Percentiles rank a stretch among this genome's conserved stretches.
These are phyloP conservation scores for Machimus rusticus DNA, from an alignment of 2,888 invertebrate species.

Conservation along the genomic window DNA sequence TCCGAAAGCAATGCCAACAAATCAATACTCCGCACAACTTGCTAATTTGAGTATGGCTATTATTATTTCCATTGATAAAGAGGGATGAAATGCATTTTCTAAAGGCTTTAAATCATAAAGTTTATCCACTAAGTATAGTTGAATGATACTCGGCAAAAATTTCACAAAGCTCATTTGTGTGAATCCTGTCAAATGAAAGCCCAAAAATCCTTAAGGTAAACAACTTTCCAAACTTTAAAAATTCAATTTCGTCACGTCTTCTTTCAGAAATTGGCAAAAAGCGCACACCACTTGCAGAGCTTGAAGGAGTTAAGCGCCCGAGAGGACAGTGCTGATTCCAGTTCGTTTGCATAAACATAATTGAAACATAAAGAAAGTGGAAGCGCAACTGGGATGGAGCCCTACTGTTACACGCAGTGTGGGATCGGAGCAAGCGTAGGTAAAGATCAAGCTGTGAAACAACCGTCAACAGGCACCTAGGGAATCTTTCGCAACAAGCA, in stretches of 20 bases:
- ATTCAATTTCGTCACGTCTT: not conserved
- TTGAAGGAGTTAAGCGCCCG: not conserved
- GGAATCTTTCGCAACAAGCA: not conserved
- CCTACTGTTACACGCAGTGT: not conserved
- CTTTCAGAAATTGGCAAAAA: not conserved
- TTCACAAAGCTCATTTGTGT: no score
- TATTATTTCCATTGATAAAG: no score
- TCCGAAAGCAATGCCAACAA: no score
- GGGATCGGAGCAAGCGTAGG: not conserved
- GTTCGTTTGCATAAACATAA: slow-evolving; percentile 43
- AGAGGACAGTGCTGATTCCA: slow-evolving; percentile 38
- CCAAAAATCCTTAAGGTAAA: not conserved
- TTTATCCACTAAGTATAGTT: no score
- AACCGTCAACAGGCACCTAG: not conserved
- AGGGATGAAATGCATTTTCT: no score
- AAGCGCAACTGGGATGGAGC: not conserved
- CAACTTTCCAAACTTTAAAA: not conserved
- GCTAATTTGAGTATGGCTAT: no score
- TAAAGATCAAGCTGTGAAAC: slow-evolving; percentile 1
- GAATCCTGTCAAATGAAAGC: not conserved
- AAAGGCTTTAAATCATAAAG: no score
- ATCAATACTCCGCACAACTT: no score
- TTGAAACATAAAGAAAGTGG: slow-evolving; percentile 41
- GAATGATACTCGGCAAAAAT: no score
- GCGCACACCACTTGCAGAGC: not conserved